phyloP scores from a whole-genome alignment of 2,888 invertebrate species.

The Melinaea marsaeus region DNA sequence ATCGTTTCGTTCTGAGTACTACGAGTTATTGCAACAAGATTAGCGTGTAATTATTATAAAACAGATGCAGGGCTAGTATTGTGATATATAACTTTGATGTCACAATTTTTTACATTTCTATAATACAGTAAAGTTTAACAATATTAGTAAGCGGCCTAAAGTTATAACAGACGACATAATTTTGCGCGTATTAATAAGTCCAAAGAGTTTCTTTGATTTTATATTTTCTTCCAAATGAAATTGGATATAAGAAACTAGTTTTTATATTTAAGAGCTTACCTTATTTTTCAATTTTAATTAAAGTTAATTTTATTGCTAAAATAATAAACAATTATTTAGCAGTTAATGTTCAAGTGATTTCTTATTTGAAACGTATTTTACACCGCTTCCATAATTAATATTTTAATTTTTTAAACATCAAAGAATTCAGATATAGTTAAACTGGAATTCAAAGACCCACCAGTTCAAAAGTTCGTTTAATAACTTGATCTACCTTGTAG shows the following conservation, averaged over 20 bases:
- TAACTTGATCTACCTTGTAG: too few species aligned
- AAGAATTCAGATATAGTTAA: too few species aligned
- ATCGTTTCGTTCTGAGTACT: constrained; percentile 51
- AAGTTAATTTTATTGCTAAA: too few species aligned
- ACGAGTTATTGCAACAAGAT: constrained; percentile 48
- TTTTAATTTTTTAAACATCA: constrained; percentile 12
- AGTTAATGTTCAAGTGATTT: not conserved
- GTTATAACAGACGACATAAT: constrained; percentile 18
- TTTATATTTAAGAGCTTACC: too few species aligned
- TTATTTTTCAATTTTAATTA: too few species aligned
- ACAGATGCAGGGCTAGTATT: constrained; percentile 53
- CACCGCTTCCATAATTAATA: constrained; percentile 10
- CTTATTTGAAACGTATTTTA: not conserved
- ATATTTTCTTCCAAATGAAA: constrained; percentile 20
- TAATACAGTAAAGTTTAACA: constrained; percentile 3
- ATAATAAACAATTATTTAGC: too few species aligned
- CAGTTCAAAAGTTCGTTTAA: too few species aligned
- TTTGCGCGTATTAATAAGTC: constrained; percentile 35
- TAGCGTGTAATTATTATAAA: constrained; percentile 31
- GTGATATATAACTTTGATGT: constrained; percentile 54
- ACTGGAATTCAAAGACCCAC: too few species aligned
- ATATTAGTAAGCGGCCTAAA: constrained; percentile 9
- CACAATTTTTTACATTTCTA: constrained; percentile 43
- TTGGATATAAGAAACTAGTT: too few species aligned
- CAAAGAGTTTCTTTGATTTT: constrained; percentile 38